These are phyloP conservation scores for Holocentrus rufus DNA, from an alignment of 2,797 vertebrate genomes.

Conservation along the genomic window DNA sequence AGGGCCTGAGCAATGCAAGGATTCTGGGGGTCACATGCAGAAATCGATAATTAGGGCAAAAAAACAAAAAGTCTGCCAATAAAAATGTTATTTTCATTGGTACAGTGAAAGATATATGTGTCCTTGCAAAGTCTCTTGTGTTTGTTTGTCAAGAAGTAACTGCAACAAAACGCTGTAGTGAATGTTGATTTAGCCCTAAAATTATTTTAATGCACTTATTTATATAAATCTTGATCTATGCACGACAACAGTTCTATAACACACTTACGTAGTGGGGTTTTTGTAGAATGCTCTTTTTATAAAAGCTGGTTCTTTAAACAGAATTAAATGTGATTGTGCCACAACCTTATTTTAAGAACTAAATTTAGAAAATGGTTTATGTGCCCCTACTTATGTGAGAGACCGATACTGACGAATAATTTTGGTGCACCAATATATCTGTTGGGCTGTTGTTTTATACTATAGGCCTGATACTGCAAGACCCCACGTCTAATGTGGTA, in stretches of 20 bases:
- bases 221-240: neutral
- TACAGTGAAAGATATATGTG: neutral
- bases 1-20: slow-evolving; percentile 6
- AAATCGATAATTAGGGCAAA: neutral
- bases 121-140: neutral
- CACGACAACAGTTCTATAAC: too few species aligned
- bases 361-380: too few species aligned
- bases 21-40: neutral
- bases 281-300: neutral
- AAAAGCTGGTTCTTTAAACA: neutral
- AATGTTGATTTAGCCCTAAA: neutral
- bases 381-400: neutral
- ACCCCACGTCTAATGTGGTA: slow-evolving; percentile 41
- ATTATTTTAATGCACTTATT: neutral
- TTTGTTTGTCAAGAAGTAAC: neutral
- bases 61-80: neutral
- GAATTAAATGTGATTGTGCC: too few species aligned
- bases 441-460: neutral
- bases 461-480: slow-evolving; percentile 19
- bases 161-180: neutral
- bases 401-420: neutral
- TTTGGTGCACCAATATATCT: neutral
- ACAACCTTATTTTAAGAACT: too few species aligned
- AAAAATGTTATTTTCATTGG: neutral
- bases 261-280: too few species aligned